These are phyloP conservation scores for Himalopsyche tibetana DNA, from an alignment of 2,888 invertebrate species.

Conservation along the genomic window DNA sequence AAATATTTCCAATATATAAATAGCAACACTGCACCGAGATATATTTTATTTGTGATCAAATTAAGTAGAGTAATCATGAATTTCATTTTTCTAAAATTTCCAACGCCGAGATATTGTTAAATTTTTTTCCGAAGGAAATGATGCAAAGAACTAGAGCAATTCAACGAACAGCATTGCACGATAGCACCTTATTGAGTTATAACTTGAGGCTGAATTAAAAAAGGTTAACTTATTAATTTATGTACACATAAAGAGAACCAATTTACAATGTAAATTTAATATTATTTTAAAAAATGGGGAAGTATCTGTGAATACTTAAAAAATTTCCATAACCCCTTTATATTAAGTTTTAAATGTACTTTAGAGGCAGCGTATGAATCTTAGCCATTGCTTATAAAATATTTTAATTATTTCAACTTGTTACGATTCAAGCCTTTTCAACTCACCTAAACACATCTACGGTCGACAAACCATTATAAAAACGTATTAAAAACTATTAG, in stretches of 20 bases:
- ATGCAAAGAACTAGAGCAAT: slow-evolving; percentile 21
- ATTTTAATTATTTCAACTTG: slow-evolving; percentile 45
- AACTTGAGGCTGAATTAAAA: slow-evolving; percentile 55
- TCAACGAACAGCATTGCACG: slow-evolving; percentile 52
- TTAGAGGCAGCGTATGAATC: slow-evolving; percentile 53
- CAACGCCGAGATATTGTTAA: slow-evolving; percentile 7
- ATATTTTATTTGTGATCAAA: slow-evolving; percentile 1
- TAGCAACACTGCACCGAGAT: slow-evolving; percentile 39
- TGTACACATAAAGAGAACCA: slow-evolving; percentile 59
- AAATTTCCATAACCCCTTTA: slow-evolving; percentile 57
- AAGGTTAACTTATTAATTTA: slow-evolving; percentile 62
- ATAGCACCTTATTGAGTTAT: slow-evolving; percentile 61
- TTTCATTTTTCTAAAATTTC: background rate
- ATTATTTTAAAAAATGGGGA: slow-evolving; percentile 55
- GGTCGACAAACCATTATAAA: slow-evolving; percentile 51
- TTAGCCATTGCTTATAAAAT: slow-evolving; percentile 45
- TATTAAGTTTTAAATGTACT: slow-evolving; percentile 50
- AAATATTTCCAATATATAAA: slow-evolving; percentile 47
- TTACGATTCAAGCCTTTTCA: slow-evolving; percentile 52
- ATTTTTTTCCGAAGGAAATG: background rate
- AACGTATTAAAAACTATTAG: slow-evolving; percentile 58
- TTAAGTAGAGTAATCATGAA: slow-evolving; percentile 8
- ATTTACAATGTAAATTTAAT: slow-evolving; percentile 56
- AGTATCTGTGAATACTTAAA: slow-evolving; percentile 56
- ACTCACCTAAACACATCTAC: background rate